Evolutionary conservation across 1,140 invertebrate species (phyloP).

Genomic region (Brachionus plicatilis): DNA sequence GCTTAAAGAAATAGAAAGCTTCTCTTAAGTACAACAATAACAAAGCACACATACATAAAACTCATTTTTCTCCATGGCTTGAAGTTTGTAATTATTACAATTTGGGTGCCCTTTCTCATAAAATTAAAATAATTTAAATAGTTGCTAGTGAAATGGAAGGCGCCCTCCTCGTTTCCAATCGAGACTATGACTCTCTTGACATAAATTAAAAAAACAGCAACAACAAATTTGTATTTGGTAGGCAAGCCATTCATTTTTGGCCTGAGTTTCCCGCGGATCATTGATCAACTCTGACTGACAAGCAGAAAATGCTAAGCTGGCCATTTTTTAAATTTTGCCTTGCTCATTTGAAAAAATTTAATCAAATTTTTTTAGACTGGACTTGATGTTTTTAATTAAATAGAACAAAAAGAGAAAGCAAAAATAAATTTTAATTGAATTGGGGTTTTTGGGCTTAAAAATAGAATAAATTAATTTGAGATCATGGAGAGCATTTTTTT

Average conservation of each 20-base stretch:
- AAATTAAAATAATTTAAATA: background rate
- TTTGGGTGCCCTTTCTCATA: background rate
- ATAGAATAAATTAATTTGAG: no score
- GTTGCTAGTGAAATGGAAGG: background rate
- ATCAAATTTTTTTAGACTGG: no score
- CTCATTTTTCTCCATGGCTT: background rate
- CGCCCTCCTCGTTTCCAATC: background rate
- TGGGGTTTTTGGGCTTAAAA: no score
- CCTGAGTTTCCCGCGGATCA: background rate
- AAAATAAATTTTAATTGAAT: no score
- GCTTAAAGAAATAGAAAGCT: background rate
- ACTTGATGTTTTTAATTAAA: no score
- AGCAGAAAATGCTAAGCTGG: background rate
- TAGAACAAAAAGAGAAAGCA: no score
- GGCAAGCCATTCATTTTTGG: background rate
- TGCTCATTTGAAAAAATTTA: background rate
- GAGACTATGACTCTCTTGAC: background rate
- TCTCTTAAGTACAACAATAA: constrained; percentile 20
- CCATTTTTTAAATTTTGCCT: background rate
- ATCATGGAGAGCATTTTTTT: no score
- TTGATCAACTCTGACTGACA: background rate
- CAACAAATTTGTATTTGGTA: no score
- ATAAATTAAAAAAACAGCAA: background rate
- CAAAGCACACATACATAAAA: background rate
- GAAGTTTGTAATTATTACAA: background rate